phyloP scores from a whole-genome alignment of 2,113 vertebrate species.

The Eptesicus fuscus region DNA sequence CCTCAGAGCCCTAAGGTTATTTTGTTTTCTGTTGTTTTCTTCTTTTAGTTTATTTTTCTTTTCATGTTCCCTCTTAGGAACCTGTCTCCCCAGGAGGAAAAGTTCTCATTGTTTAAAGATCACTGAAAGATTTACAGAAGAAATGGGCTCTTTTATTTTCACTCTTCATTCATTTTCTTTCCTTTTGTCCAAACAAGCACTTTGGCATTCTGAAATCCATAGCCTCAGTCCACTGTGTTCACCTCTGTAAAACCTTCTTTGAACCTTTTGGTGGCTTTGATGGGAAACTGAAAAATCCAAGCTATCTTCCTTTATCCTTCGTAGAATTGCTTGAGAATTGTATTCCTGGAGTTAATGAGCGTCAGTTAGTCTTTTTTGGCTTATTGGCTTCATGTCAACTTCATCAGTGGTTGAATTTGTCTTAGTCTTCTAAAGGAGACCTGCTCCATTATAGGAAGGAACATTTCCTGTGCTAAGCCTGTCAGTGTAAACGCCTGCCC shows the following conservation, averaged over 20 bases:
- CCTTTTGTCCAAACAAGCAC: constrained; percentile 26
- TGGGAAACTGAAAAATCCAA: background rate
- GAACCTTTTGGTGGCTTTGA: background rate
- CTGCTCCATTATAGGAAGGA: background rate
- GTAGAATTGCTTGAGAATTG: background rate
- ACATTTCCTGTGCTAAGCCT: background rate
- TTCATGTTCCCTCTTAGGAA: background rate
- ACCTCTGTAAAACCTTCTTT: background rate
- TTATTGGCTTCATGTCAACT: background rate
- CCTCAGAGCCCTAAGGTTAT: background rate
- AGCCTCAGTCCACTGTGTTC: background rate
- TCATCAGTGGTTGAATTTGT: background rate
- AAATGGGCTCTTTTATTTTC: constrained; percentile 46
- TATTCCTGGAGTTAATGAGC: background rate
- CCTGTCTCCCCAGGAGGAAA: constrained; percentile 1
- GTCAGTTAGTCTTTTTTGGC: background rate
- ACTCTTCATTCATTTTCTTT: constrained; percentile 29
- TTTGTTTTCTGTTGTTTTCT: background rate
- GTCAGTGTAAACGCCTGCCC: background rate
- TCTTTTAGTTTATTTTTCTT: constrained; percentile 19
- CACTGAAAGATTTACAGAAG: constrained; percentile 23
- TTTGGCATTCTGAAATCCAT: constrained; percentile 43
- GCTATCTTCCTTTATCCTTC: background rate
- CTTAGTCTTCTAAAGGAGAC: background rate
- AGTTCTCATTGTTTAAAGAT: background rate